These are phyloP conservation scores for Branchipolynoe longqiensis DNA, from an alignment of 2,888 invertebrate genomes.

Conservation along the genomic window DNA sequence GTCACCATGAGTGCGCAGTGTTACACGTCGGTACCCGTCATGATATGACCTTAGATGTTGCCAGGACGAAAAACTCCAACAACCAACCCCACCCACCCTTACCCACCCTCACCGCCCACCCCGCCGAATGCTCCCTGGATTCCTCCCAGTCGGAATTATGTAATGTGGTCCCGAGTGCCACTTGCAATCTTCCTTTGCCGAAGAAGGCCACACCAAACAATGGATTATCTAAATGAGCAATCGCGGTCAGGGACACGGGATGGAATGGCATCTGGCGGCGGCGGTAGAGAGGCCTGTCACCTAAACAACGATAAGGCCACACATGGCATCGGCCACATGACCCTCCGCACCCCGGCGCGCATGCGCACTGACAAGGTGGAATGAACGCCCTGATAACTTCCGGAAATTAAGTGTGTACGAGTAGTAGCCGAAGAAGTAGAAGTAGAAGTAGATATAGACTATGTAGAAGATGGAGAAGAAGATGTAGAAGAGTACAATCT, in stretches of 20 bases:
- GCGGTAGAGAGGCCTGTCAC: slow-evolving; percentile 24
- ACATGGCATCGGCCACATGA: background rate
- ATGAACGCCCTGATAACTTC: slow-evolving; percentile 4
- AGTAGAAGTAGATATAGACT: too few species aligned
- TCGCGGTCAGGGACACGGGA: background rate
- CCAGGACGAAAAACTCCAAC: too few species aligned
- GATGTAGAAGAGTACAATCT: too few species aligned
- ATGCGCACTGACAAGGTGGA: background rate
- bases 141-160: slow-evolving; percentile 8
- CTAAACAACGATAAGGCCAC: slow-evolving; percentile 20
- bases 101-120: too few species aligned
- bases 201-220: slow-evolving; percentile 33
- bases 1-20: too few species aligned
- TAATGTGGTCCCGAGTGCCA: slow-evolving; percentile 27
- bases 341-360: background rate
- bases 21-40: too few species aligned
- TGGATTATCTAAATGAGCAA: slow-evolving; percentile 53
- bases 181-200: slow-evolving; percentile 35
- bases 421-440: too few species aligned
- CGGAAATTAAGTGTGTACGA: background rate
- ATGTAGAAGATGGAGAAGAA: too few species aligned
- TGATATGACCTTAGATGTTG: too few species aligned
- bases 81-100: too few species aligned
- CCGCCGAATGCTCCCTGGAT: too few species aligned
- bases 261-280: slow-evolving; percentile 29